Evolutionary conservation across 2,113 vertebrate species (phyloP).

Genomic region (Rhinolophus ferrumequinum): DNA sequence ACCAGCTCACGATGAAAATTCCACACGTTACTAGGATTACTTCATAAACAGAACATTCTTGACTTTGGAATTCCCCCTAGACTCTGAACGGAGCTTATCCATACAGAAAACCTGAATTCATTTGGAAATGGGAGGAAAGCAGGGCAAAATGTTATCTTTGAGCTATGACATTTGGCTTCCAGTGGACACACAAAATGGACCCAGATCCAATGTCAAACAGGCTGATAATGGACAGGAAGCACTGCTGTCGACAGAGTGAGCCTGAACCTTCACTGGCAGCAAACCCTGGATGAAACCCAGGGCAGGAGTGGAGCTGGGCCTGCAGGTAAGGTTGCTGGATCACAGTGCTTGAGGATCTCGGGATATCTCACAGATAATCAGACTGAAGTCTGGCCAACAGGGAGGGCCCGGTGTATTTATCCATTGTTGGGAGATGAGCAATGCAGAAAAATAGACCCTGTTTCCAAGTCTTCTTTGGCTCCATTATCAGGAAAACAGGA

Average conservation of each 20-base stretch:
- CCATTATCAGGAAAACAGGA: slow-evolving; percentile 86
- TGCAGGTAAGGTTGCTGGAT: slow-evolving; percentile 86
- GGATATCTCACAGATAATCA: slow-evolving; percentile 88
- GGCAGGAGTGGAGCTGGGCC: slow-evolving; percentile 79
- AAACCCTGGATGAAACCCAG: slow-evolving; percentile 82
- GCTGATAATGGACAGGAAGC: slow-evolving; percentile 92
- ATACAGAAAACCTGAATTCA: slow-evolving; percentile 71
- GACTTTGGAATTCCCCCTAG: slow-evolving; percentile 74
- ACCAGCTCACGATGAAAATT: slow-evolving; percentile 66
- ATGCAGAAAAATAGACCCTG: slow-evolving; percentile 88
- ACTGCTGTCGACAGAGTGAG: slow-evolving; percentile 90
- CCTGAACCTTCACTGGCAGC: slow-evolving; percentile 85
- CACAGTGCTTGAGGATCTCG: slow-evolving; percentile 71
- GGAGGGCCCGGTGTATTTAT: slow-evolving; percentile 90
- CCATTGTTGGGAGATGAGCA: slow-evolving; percentile 92
- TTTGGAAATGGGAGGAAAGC: slow-evolving; percentile 72
- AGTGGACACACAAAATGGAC: slow-evolving; percentile 86
- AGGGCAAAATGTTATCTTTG: slow-evolving; percentile 82
- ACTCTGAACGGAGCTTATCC: slow-evolving; percentile 52
- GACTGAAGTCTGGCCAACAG: slow-evolving; percentile 90
- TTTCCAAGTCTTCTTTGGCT: slow-evolving; percentile 90
- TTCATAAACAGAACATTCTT: slow-evolving; percentile 72
- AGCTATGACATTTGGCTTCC: slow-evolving; percentile 83
- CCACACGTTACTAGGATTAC: slow-evolving; percentile 75
- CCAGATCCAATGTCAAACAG: slow-evolving; percentile 86